Evolutionary conservation across 1,140 invertebrate genomes (phyloP).

Genomic region (Neodiprion virginianus): DNA sequence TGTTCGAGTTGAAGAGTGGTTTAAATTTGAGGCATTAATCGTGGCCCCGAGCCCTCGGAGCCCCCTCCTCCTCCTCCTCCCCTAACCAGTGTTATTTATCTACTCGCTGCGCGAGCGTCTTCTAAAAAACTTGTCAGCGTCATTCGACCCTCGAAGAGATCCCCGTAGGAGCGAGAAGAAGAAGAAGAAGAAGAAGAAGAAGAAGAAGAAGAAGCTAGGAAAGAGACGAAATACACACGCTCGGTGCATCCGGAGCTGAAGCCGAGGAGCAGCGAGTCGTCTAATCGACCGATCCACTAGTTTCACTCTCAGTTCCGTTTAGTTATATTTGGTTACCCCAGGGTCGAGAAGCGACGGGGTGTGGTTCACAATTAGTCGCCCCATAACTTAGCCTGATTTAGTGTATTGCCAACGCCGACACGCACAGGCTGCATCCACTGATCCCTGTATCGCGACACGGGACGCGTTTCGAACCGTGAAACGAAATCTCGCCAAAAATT

Average conservation of each 20-base stretch:
- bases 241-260: slow-evolving; percentile 10
- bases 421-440: too few relatives aligned
- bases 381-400: slow-evolving; percentile 59
- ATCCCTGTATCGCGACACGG: too few relatives aligned
- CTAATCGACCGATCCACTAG: slow-evolving; percentile 56
- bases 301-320: slow-evolving; percentile 40
- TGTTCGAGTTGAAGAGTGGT: slow-evolving; percentile 7
- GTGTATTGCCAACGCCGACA: slow-evolving; percentile 28
- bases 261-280: slow-evolving; percentile 53
- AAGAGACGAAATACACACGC: neutral
- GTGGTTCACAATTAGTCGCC: slow-evolving; percentile 58
- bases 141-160: slow-evolving; percentile 1
- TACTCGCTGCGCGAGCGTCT: slow-evolving; percentile 11
- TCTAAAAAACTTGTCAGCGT: slow-evolving; percentile 7
- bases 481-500: too few relatives aligned
- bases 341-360: slow-evolving; percentile 39
- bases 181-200: slow-evolving; percentile 1
- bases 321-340: slow-evolving; percentile 59
- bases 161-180: neutral
- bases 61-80: neutral
- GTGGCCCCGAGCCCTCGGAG: neutral
- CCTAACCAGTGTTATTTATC: slow-evolving; percentile 31
- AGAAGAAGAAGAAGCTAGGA: slow-evolving; percentile 1
- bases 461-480: too few relatives aligned
- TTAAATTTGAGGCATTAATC: slow-evolving; percentile 7